Evolutionary conservation across 2,797 vertebrate species (phyloP), one percentile per base, ranked within the genome.

Genomic region (Centroberyx gerrardi): DNA sequence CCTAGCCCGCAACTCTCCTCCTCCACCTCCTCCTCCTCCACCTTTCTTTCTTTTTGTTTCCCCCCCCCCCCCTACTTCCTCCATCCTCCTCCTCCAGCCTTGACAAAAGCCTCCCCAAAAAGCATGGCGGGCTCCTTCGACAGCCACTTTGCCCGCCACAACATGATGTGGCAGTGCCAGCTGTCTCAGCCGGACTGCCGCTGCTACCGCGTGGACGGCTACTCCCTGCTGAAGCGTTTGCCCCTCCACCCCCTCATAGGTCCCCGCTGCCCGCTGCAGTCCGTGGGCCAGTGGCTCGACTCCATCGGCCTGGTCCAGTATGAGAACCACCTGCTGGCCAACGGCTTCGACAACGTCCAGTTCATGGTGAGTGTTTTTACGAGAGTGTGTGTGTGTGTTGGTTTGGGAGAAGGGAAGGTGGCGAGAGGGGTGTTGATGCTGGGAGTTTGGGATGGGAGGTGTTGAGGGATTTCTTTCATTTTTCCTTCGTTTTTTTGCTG

Each of bases 111-210:
- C 74, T 74, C 81, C 56, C 78, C 54, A 68, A 52, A 91, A 95
- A 96, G 96, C 96, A 98, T 99, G 98, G 98, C 98, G 91, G 97
- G 98, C 94, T 99, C 98, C 44, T 99, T 98, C 92, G 98, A 99
- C 95, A 98, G 96, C 95, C 97, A 98, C 96, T 96, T 99, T 94
- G 96, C 97, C 88, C 95, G 97, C 84, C 91, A 94, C 88, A 97
- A 97, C 95, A 98, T 97, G 91, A 98, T 99, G 98, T 99, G 98
- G 98, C 98, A 98, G 96, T 99, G 98, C 95, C 98, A 99, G 96
- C 96, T 98, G 93, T 99, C 98, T 89, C 97, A 98, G 96, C 97
- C 97, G 91, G 98, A 99, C 95, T 98, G 98, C 93, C 97, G 97
- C 90, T 99, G 98, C 93, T 99, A 98, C 95, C 97, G 97, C 18